phyloP scores from a whole-genome alignment of 1,140 invertebrate genomes.

The Coelopa frigida region DNA sequence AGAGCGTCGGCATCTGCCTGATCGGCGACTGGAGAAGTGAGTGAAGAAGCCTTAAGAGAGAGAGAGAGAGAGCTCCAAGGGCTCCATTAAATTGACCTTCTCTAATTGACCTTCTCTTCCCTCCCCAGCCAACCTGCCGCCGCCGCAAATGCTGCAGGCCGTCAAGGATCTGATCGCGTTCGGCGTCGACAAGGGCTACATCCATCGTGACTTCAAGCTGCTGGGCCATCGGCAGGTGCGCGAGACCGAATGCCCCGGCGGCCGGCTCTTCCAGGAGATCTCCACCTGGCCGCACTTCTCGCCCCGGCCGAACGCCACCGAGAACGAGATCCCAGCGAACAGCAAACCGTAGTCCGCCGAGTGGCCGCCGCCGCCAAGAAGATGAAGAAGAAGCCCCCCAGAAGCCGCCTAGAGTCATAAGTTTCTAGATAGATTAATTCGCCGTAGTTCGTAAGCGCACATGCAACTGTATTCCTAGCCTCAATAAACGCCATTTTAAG shows the following conservation, averaged over 20 bases:
- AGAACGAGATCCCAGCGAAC: constrained; percentile 12
- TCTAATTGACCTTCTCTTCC: constrained; percentile 7
- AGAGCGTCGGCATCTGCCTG: constrained; percentile 66
- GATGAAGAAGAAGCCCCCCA: too few relatives aligned
- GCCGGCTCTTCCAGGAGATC: constrained; percentile 55
- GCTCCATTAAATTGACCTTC: neutral
- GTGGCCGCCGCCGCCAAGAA: too few relatives aligned
- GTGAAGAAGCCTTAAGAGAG: too few relatives aligned
- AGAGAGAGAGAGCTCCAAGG: neutral
- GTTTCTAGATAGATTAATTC: too few relatives aligned
- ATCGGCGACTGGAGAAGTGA: constrained; percentile 61
- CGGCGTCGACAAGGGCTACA: constrained; percentile 54
- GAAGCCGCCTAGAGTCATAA: too few relatives aligned
- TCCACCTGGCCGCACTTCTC: constrained; percentile 57
- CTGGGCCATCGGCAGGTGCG: constrained; percentile 62
- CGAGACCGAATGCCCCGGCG: constrained; percentile 63
- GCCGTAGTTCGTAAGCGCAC: too few relatives aligned
- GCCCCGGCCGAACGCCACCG: constrained; percentile 8
- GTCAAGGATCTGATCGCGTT: constrained; percentile 54
- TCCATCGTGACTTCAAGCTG: constrained; percentile 55
- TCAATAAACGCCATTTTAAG: too few relatives aligned
- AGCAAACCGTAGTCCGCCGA: too few relatives aligned
- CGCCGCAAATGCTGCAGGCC: constrained; percentile 53
- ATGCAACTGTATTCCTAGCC: too few relatives aligned
- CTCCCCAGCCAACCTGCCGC: constrained; percentile 51